Conservation (phyloP, 2,113 vertebrate species). For the Bambusicola thoracicus region DNA sequence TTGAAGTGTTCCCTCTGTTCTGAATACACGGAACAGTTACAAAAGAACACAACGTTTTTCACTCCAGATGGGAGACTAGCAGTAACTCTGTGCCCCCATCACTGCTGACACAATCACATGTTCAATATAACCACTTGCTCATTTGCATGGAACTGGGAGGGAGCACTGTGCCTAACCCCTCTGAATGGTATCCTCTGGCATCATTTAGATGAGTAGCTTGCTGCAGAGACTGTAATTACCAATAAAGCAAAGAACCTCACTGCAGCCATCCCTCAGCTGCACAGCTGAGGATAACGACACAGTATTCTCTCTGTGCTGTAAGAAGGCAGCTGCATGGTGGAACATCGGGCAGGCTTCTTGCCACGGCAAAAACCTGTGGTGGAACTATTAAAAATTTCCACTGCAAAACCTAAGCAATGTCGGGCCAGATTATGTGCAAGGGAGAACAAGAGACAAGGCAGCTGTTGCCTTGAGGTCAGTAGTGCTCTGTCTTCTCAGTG, state of each 20-base stretch:
- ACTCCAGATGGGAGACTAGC: not conserved
- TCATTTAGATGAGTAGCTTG: not conserved
- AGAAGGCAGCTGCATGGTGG: not conserved
- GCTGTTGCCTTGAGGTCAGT: conserved; percentile 13
- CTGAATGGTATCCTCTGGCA: not conserved
- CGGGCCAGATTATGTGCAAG: rapidly evolving
- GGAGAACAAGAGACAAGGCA: not conserved
- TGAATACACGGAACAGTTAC: not conserved
- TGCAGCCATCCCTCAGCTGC: not conserved
- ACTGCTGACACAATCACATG: not conserved
- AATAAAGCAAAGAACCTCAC: not conserved
- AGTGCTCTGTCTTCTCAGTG: not conserved
- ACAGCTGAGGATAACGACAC: not conserved
- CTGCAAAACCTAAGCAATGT: not conserved
- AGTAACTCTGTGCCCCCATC: not conserved
- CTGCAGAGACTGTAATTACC: not conserved
- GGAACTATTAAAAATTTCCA: not conserved
- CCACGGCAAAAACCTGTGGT: not conserved
- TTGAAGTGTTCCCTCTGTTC: not conserved
- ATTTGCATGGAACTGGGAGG: not conserved
- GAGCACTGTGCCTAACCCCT: not conserved
- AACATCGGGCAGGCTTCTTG: not conserved
- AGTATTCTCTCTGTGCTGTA: not conserved
- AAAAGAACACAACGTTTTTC: not conserved
- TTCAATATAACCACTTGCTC: not conserved